Evolutionary conservation across 2,797 vertebrate species (phyloP).

Genomic region (Phaenicophaeus curvirostris): DNA sequence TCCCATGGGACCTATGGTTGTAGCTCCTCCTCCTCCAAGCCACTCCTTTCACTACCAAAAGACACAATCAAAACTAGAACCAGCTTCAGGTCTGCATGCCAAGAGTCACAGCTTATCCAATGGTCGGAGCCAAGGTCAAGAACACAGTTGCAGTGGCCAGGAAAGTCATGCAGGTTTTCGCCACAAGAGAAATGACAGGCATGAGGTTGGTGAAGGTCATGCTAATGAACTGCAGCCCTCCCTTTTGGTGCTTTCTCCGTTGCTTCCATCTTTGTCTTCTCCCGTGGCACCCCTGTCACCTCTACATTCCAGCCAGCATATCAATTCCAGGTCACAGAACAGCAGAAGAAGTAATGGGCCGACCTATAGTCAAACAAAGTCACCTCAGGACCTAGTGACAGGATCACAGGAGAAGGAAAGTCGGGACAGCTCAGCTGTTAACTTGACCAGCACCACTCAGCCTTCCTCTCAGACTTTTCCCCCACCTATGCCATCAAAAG

Average conservation of each 20-base stretch:
- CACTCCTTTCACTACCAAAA: conserved; percentile 71
- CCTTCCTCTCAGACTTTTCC: conserved; percentile 86
- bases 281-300: conserved; percentile 80
- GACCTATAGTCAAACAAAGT: conserved; percentile 51
- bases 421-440: conserved; percentile 53
- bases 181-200: conserved; percentile 65
- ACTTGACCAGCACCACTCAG: conserved; percentile 70
- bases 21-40: conserved; percentile 51
- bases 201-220: conserved; percentile 63
- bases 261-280: conserved; percentile 79
- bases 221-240: conserved; percentile 7
- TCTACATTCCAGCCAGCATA: conserved; percentile 83
- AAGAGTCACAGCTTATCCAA: conserved; percentile 48
- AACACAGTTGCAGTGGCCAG: neutral
- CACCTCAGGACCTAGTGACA: conserved; percentile 51
- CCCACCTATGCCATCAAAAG: conserved; percentile 84
- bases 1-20: conserved; percentile 44
- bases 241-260: conserved; percentile 66
- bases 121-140: conserved; percentile 41
- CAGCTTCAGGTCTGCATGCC: conserved; percentile 47
- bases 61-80: conserved; percentile 65
- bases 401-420: conserved; percentile 68
- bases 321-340: conserved; percentile 74
- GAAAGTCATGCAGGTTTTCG: conserved; percentile 19
- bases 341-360: conserved; percentile 61